A percentile compares a stretch with the other conserved stretches of the same genome.
These are phyloP conservation scores for Takifugu flavidus DNA, from an alignment of 2,113 vertebrate species.

Conservation along the genomic window DNA sequence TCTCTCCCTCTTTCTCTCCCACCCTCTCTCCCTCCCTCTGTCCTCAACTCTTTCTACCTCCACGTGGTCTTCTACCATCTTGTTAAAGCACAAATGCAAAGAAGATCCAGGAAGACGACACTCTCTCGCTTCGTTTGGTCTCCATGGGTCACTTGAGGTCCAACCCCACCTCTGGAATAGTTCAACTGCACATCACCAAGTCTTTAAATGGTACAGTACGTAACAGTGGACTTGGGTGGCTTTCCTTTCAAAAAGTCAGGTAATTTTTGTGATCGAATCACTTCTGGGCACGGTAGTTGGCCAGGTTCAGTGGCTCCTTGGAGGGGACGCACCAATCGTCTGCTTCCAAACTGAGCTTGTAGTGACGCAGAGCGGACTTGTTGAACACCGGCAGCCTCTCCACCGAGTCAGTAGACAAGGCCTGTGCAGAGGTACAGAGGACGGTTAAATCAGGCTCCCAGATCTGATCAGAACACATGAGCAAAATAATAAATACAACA, in stretches of 20 bases:
- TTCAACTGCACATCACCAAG: slow-evolving; percentile 3
- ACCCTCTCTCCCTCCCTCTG: neutral
- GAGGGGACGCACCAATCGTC: slow-evolving; percentile 88
- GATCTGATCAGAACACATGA: neutral
- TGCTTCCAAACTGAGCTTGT: slow-evolving; percentile 82
- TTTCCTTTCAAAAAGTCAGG: neutral
- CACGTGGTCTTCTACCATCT: neutral
- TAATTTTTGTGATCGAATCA: slow-evolving; percentile 20
- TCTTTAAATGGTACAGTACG: no score
- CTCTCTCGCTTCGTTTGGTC: neutral
- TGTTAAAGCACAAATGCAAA: neutral
- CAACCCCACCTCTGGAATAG: neutral
- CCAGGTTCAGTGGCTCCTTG: slow-evolving; percentile 83
- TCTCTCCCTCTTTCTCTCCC: neutral
- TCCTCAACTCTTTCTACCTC: neutral
- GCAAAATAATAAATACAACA: neutral
- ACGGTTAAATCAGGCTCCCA: neutral
- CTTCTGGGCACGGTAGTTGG: slow-evolving; percentile 70
- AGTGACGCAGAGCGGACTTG: slow-evolving; percentile 86
- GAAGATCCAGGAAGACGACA: neutral
- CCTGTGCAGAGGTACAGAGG: slow-evolving; percentile 59
- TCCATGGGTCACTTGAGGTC: neutral
- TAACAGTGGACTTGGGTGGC: no score
- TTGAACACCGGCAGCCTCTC: slow-evolving; percentile 87
- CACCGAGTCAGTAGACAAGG: slow-evolving; percentile 84